Conservation (phyloP, 2,888 invertebrate genomes). For the Epinotia ramella region DNA sequence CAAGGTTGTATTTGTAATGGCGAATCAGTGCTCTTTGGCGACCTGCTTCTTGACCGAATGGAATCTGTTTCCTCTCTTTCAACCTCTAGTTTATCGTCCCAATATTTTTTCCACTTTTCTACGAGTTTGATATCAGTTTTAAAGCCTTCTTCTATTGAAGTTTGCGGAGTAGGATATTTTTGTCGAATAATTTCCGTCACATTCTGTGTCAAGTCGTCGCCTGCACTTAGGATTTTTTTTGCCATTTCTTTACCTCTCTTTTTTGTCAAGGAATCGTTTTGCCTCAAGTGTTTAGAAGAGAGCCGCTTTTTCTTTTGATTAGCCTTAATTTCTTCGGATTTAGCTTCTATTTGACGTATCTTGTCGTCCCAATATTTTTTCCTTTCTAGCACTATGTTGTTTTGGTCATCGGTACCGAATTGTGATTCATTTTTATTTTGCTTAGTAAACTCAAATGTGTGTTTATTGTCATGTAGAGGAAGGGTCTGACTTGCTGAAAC, state of each 20-base stretch:
- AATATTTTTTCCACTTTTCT: constrained; percentile 77
- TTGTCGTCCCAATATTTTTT: constrained; percentile 83
- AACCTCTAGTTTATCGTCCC: constrained; percentile 73
- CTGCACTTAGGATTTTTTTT: constrained; percentile 68
- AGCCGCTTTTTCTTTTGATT: constrained; percentile 68
- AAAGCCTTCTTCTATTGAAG: constrained; percentile 47
- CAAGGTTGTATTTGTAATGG: constrained; percentile 39
- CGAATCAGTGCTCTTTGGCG: constrained; percentile 49
- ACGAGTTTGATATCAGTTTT: constrained; percentile 64
- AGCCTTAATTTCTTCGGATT: constrained; percentile 66
- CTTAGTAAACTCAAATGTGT: constrained; percentile 47
- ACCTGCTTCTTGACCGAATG: constrained; percentile 51
- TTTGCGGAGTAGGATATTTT: constrained; percentile 45
- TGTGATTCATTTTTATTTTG: constrained; percentile 58
- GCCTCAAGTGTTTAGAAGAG: constrained; percentile 68
- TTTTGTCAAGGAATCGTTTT: constrained; percentile 77
- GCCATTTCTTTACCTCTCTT: constrained; percentile 76
- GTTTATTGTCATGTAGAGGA: constrained; percentile 57
- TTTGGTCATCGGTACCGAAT: constrained; percentile 63
- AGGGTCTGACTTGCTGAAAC: constrained; percentile 82
- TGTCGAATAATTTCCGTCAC: constrained; percentile 49
- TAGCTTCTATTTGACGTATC: constrained; percentile 76
- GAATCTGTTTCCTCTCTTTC: constrained; percentile 57
- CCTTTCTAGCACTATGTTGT: constrained; percentile 77
- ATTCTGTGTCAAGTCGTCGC: constrained; percentile 55